Conservation (phyloP, 2,113 vertebrate genomes). For the Ammodytes marinus region DNA sequence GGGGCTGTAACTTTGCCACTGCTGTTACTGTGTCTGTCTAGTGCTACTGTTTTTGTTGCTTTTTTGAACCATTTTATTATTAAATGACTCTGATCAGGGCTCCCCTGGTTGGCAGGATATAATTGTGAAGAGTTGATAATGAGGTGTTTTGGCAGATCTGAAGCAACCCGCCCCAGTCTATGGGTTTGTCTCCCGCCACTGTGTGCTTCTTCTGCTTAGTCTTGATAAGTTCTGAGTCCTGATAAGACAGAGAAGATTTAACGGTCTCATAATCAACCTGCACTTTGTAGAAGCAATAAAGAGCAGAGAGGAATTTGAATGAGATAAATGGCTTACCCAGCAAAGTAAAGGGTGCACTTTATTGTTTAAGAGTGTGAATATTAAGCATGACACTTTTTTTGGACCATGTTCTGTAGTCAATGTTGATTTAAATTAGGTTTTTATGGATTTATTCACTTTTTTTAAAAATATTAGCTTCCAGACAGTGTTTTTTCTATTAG, state of each 20-base stretch:
- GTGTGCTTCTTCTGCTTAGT: constrained; percentile 37
- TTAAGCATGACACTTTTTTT: background rate
- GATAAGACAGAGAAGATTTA: background rate
- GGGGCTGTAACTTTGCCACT: background rate
- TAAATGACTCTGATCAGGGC: background rate
- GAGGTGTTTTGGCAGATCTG: background rate
- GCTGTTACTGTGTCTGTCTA: background rate
- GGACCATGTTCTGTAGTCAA: background rate
- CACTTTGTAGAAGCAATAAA: constrained; percentile 8
- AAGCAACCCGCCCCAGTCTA: constrained; percentile 15
- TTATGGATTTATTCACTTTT: too few species aligned
- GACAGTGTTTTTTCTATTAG: background rate
- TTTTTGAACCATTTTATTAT: too few species aligned
- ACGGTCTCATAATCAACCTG: constrained; percentile 12
- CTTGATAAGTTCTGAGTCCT: constrained; percentile 60
- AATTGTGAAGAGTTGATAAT: background rate
- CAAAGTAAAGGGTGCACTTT: background rate
- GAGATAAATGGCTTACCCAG: background rate
- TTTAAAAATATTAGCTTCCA: background rate
- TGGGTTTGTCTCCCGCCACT: constrained; percentile 49
- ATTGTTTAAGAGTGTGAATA: background rate
- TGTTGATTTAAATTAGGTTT: background rate
- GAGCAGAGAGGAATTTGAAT: background rate
- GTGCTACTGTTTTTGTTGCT: background rate
- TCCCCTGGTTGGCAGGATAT: fast-evolving